Evolutionary conservation across 2,797 vertebrate species (phyloP).

Genomic region (Mycteria americana): DNA sequence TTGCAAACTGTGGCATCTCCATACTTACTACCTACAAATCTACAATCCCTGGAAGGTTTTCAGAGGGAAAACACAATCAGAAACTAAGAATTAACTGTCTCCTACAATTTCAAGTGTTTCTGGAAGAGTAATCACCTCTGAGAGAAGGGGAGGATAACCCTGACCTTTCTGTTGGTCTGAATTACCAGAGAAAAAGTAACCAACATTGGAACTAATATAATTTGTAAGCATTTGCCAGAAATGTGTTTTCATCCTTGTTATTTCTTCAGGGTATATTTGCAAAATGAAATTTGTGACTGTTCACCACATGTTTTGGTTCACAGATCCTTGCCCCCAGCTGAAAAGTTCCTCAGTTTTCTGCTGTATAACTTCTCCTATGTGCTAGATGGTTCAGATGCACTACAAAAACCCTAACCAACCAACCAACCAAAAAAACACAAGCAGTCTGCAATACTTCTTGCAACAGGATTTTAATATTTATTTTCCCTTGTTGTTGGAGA

Average conservation of each 20-base stretch:
- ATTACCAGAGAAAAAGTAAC: neutral
- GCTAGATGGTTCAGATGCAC: neutral
- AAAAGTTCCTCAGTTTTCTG: neutral
- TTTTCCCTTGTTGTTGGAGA: neutral
- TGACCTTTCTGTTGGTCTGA: neutral
- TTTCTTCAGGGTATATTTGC: neutral
- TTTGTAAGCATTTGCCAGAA: neutral
- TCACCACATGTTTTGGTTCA: neutral
- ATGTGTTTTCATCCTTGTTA: neutral
- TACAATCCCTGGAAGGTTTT: neutral
- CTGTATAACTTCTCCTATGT: neutral
- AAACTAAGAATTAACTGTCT: neutral
- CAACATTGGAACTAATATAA: neutral
- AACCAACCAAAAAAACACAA: neutral
- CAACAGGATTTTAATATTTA: neutral
- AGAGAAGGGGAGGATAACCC: neutral
- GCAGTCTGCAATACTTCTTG: neutral
- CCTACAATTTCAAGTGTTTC: neutral
- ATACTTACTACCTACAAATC: rapidly evolving
- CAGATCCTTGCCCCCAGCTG: neutral
- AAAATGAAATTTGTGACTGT: neutral
- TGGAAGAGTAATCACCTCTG: neutral
- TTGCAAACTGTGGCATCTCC: neutral
- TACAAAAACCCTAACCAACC: neutral
- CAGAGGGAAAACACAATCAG: neutral